A percentile compares a stretch with the other conserved stretches of the same genome.
Conservation (phyloP, 2,888 invertebrate species). For the Trissonchulus latispiculum region DNA sequence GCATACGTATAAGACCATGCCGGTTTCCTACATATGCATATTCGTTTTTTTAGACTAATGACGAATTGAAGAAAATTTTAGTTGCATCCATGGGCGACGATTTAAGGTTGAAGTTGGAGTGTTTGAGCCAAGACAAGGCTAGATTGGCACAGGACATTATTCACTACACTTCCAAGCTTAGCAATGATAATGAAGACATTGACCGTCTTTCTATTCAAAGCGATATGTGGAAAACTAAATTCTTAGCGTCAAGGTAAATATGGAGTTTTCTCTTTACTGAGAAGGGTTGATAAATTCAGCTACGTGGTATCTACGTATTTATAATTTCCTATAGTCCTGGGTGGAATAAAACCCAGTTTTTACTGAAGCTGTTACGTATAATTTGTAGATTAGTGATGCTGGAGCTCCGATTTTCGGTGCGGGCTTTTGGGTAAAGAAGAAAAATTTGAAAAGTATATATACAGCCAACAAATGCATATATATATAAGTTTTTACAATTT, state of each 20-base stretch:
- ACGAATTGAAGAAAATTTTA: slow-evolving; percentile 77
- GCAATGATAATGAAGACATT: slow-evolving; percentile 69
- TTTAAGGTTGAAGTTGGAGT: slow-evolving; percentile 73
- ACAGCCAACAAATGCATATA: too few relatives aligned
- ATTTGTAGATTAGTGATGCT: too few relatives aligned
- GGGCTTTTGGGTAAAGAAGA: too few relatives aligned
- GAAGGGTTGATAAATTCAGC: too few relatives aligned
- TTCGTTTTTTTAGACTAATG: slow-evolving; percentile 68
- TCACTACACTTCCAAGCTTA: slow-evolving; percentile 69
- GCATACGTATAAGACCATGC: too few relatives aligned
- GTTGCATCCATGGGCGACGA: slow-evolving; percentile 93
- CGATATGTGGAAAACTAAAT: slow-evolving; percentile 93
- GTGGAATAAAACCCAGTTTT: too few relatives aligned
- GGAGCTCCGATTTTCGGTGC: too few relatives aligned
- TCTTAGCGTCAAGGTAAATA: slow-evolving; percentile 79
- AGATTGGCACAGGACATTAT: slow-evolving; percentile 72
- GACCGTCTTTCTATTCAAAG: slow-evolving; percentile 86
- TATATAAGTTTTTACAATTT: too few relatives aligned
- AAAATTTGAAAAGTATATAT: too few relatives aligned
- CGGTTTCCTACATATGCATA: background rate
- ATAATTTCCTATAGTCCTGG: too few relatives aligned
- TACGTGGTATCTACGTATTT: too few relatives aligned
- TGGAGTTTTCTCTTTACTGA: background rate
- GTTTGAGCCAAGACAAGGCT: slow-evolving; percentile 80
- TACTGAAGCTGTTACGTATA: too few relatives aligned